Conservation (phyloP, 2,888 invertebrate genomes). For the Agonopterix arenella region DNA sequence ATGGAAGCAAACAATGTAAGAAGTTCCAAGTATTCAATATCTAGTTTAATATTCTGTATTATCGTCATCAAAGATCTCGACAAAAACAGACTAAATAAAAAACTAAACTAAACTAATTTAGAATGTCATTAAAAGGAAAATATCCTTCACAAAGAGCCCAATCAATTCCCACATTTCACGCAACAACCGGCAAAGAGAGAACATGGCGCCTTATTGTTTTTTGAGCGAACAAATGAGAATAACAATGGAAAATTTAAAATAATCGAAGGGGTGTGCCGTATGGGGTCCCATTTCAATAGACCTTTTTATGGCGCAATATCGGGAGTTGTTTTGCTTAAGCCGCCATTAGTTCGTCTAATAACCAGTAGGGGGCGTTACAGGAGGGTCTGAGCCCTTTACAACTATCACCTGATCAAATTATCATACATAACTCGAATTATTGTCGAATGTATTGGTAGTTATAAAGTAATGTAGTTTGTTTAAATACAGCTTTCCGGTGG, state of each 20-base stretch:
- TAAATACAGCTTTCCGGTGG: slow-evolving; percentile 58
- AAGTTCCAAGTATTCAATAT: too few relatives aligned
- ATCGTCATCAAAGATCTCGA: too few relatives aligned
- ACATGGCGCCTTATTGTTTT: slow-evolving; percentile 32
- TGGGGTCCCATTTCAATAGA: slow-evolving; percentile 51
- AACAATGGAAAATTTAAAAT: slow-evolving; percentile 56
- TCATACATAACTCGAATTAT: slow-evolving; percentile 53
- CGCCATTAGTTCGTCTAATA: slow-evolving; percentile 61
- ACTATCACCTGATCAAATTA: slow-evolving; percentile 58
- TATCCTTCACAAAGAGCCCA: slow-evolving; percentile 7
- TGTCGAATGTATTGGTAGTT: slow-evolving; percentile 56
- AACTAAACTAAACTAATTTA: too few relatives aligned
- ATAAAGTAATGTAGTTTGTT: slow-evolving; percentile 65
- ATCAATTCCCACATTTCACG: slow-evolving; percentile 5
- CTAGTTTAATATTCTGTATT: too few relatives aligned
- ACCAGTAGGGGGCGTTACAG: slow-evolving; percentile 31
- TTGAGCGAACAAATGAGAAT: slow-evolving; percentile 32
- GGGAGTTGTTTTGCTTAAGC: slow-evolving; percentile 57
- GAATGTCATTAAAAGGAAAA: too few relatives aligned
- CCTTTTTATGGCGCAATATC: slow-evolving; percentile 54
- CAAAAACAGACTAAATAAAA: too few relatives aligned
- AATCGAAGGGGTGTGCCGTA: slow-evolving; percentile 51
- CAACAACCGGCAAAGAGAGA: slow-evolving; percentile 16
- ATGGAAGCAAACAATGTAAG: too few relatives aligned
- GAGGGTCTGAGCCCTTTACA: slow-evolving; percentile 21